These are phyloP conservation scores for Sebastes oblongus DNA, from an alignment of 2,797 vertebrate species.

Conservation along the genomic window DNA sequence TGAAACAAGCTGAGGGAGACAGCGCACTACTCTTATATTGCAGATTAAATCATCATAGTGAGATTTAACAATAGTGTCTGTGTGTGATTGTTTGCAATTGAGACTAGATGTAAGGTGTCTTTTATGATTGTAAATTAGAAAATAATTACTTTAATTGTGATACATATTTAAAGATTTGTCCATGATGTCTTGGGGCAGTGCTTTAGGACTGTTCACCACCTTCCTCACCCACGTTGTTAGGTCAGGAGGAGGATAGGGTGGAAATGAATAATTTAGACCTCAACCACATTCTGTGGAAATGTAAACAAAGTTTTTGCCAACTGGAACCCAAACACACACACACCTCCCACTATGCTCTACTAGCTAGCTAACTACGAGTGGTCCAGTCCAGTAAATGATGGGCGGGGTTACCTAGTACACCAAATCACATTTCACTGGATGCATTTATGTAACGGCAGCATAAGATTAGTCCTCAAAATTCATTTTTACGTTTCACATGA, in stretches of 20 bases:
- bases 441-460: not conserved
- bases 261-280: not conserved
- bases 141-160: not conserved
- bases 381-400: not conserved
- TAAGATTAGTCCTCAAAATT: not conserved
- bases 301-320: not conserved
- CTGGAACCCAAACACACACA: not conserved
- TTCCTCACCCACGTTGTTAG: not conserved
- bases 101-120: not conserved
- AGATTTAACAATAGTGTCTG: not conserved
- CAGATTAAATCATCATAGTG: not conserved
- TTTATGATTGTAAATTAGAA: not conserved
- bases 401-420: not conserved
- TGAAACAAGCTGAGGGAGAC: not conserved
- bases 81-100: not conserved
- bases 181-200: not conserved
- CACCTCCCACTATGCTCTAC: not conserved
- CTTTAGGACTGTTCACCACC: not conserved
- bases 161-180: not conserved
- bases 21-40: not conserved
- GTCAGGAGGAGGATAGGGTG: not conserved
- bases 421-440: not conserved
- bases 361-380: not conserved
- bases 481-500: not conserved
- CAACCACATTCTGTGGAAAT: not conserved